Conservation (phyloP, 2,113 vertebrate genomes). For the Platysternon megacephalum region DNA sequence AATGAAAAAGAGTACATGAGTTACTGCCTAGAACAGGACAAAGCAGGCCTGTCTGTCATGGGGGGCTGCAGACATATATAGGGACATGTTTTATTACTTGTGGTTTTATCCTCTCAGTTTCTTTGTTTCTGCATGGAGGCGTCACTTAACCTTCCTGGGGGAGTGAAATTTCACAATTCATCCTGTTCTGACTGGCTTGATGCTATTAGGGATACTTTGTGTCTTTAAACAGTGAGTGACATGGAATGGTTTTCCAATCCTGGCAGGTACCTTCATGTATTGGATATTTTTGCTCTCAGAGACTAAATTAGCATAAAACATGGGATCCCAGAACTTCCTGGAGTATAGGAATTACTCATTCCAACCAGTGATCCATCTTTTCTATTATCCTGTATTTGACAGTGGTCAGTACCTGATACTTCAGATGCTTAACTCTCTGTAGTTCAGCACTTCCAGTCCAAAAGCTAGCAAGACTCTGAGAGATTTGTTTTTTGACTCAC, state of each 20-base stretch:
- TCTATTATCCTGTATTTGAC: not conserved
- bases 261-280: not conserved
- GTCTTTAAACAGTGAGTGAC: not conserved
- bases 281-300: not conserved
- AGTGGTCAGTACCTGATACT: not conserved
- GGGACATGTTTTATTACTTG: not conserved
- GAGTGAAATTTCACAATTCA: not conserved
- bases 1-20: not conserved
- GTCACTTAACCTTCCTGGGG: not conserved
- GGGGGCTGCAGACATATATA: not conserved
- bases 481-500: not conserved
- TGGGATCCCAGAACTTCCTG: not conserved
- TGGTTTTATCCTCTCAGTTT: not conserved
- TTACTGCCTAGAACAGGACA: not conserved
- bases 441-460: not conserved
- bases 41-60: not conserved
- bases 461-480: not conserved
- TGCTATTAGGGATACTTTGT: not conserved
- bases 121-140: not conserved
- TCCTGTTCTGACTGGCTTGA: not conserved
- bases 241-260: not conserved
- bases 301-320: not conserved
- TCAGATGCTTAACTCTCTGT: not conserved
- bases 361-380: rapidly evolving
- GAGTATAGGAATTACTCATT: not conserved